Base-by-base conservation (phyloP, 2,113 vertebrate genomes). In the Ceyx melanurus region DNA sequence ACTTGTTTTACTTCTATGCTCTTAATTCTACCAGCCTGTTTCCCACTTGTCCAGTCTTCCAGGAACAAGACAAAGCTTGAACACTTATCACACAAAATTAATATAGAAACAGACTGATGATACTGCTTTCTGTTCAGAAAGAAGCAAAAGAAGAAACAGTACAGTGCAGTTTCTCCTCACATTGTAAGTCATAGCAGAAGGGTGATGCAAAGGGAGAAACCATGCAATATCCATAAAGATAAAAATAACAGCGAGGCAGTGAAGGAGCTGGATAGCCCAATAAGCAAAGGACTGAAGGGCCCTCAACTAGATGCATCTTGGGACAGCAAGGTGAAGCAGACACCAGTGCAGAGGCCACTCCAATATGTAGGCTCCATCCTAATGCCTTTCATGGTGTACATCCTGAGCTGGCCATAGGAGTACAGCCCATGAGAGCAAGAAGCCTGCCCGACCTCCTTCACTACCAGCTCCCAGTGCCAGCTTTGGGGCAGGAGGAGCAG, bases 341-440 rank as follows among this genome's bases (percentile, higher is more conserved):
- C 2, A 1, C 21, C 2, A 3, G 11, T 12, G 28, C 51, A 86
- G 31, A 78, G 31, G 25, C 51, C 64, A 21, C 1, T 3, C 28
- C 2, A 0, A 15, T 7, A 3, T 0, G 4, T 12, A 25, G 74
- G 23, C 35, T 68, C 16, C 50, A 64, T 35, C 37, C 15, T 8
- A 2, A 31, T 0, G 0, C 31, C 46, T 71, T 18, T 43, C 22
- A 22, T 2, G 1, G 9, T 14, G 13, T 28, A 33, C 2, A 1
- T 0, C 1, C 20, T 0, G 0, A 81, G 46, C 11, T 22, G 54
- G 45, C 43, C 6, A 5, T 29, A 7, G 7, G 31, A 67, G 15
- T 13, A 29, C 0, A 0, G 17, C 22, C 11, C 15, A 42, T 15
- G 20, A 68, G 37, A 71, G 60, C 35, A 42, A n/a, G 31, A 0